A percentile compares a stretch with the other conserved stretches of the same genome.
phyloP scores from a whole-genome alignment of 2,888 invertebrate genomes.

The Adelphocoris suturalis region DNA sequence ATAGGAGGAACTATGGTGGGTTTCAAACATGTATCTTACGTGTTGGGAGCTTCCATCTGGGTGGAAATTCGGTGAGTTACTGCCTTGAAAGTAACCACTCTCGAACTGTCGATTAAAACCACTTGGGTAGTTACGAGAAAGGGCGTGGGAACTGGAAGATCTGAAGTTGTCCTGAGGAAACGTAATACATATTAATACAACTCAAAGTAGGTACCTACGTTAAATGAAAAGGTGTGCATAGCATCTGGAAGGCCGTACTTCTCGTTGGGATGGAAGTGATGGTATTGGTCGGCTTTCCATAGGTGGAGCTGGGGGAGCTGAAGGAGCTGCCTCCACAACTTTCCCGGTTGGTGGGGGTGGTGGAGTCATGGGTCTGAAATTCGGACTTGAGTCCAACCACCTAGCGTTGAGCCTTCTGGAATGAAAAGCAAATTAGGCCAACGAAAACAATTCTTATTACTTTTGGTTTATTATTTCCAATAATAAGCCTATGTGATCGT shows the following conservation, averaged over 20 bases:
- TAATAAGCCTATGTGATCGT: not conserved
- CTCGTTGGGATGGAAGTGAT: not conserved
- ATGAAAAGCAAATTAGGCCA: not conserved
- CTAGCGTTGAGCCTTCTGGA: not conserved
- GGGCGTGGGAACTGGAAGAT: not conserved
- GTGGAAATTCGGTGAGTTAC: not conserved
- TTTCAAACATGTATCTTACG: not conserved
- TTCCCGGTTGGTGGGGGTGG: not conserved
- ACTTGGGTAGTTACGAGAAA: not conserved
- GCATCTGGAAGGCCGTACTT: not conserved
- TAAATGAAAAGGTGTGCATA: too few species aligned
- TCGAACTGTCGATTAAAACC: not conserved
- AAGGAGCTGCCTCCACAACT: not conserved
- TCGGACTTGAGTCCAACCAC: conserved; percentile 16
- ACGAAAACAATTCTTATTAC: not conserved
- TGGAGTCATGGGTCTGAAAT: not conserved
- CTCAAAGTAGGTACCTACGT: not conserved
- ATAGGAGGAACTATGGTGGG: not conserved
- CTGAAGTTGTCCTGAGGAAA: not conserved
- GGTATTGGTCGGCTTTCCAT: not conserved
- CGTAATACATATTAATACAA: not conserved
- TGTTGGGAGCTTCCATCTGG: not conserved
- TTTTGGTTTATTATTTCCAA: not conserved
- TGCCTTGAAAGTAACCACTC: not conserved
- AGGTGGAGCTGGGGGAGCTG: not conserved